Evolutionary conservation across 2,113 vertebrate species (phyloP).

Genomic region (Penelope pileata): DNA sequence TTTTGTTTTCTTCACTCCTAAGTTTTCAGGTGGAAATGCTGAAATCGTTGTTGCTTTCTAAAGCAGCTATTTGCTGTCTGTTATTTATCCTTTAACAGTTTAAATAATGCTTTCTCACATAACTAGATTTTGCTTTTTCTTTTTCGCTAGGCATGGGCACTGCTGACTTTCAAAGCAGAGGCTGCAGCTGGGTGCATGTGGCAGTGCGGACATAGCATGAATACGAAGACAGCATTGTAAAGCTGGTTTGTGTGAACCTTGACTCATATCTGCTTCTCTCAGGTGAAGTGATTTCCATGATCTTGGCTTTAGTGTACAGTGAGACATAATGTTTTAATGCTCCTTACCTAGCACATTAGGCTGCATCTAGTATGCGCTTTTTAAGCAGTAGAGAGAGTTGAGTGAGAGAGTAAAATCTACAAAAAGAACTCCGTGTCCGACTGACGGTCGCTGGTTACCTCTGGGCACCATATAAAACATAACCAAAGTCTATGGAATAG

Average conservation of each 20-base stretch:
- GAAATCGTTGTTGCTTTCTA: not conserved
- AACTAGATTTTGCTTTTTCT: not conserved
- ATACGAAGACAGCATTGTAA: not conserved
- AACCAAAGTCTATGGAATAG: not conserved
- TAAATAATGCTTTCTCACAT: not conserved
- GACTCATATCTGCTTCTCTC: not conserved
- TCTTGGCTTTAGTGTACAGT: not conserved
- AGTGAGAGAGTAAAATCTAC: not conserved
- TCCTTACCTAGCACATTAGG: not conserved
- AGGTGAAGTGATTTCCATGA: not conserved
- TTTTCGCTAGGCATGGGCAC: not conserved
- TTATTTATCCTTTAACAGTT: not conserved
- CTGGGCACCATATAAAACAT: fast-evolving
- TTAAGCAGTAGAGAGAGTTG: not conserved
- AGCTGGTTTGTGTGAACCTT: not conserved
- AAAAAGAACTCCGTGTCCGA: not conserved
- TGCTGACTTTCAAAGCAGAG: not conserved
- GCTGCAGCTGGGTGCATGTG: not conserved
- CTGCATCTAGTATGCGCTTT: not conserved
- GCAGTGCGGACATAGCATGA: not conserved
- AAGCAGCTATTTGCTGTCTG: not conserved
- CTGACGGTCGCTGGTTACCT: not conserved
- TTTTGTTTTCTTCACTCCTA: constrained; percentile 24
- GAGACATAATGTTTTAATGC: not conserved
- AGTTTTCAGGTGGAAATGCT: not conserved